These are phyloP conservation scores for Sesamia nonagrioides DNA, from an alignment of 1,140 invertebrate species.

Conservation along the genomic window DNA sequence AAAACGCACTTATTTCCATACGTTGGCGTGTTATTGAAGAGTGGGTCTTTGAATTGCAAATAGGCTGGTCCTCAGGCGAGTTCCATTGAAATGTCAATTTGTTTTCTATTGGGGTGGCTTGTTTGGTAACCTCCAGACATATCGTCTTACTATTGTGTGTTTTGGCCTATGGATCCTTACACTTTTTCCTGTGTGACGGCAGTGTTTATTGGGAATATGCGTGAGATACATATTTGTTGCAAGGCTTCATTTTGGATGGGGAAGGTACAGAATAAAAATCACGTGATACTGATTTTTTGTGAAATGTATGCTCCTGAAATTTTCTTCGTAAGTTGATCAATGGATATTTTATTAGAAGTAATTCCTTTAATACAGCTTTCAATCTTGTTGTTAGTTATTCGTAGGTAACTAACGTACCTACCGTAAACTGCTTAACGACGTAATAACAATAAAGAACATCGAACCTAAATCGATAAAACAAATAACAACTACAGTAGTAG, in stretches of 20 bases:
- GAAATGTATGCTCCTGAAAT: too few relatives aligned
- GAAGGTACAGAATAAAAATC: background rate
- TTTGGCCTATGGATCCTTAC: constrained; percentile 45
- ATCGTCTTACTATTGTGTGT: constrained; percentile 71
- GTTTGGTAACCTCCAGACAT: constrained; percentile 69
- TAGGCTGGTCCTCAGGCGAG: constrained; percentile 72
- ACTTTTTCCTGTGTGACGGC: constrained; percentile 17
- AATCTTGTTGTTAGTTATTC: background rate
- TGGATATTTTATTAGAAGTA: too few relatives aligned
- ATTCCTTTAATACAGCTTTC: background rate
- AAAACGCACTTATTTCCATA: constrained; percentile 83
- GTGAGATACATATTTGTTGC: constrained; percentile 37
- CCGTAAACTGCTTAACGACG: background rate
- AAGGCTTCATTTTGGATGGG: background rate
- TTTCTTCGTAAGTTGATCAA: too few relatives aligned
- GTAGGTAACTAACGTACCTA: too few relatives aligned
- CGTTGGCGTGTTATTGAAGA: constrained; percentile 80
- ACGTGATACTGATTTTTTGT: background rate
- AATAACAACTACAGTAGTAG: background rate
- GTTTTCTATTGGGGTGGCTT: constrained; percentile 80
- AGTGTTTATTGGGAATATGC: constrained; percentile 13
- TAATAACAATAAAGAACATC: background rate
- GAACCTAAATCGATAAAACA: constrained; percentile 15
- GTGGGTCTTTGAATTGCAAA: constrained; percentile 85
- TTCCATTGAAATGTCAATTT: constrained; percentile 85